Conservation (phyloP, 2,797 vertebrate species). For the Balearica regulorum region DNA sequence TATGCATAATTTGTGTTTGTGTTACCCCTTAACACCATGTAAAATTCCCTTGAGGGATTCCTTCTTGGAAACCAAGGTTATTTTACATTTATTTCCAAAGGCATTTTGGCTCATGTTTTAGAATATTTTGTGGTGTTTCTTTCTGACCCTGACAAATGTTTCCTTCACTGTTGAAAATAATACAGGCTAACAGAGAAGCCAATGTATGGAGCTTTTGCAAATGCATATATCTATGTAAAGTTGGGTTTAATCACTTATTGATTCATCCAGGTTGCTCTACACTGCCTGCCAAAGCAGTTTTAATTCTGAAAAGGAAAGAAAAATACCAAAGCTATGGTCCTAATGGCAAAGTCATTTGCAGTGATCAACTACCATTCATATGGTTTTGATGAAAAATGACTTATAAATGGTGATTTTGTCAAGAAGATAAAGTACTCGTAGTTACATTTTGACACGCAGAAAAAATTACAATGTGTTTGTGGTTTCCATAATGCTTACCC, state of each 20-base stretch:
- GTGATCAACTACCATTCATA: constrained; percentile 61
- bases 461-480: constrained; percentile 44
- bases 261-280: constrained; percentile 40
- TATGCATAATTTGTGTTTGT: neutral
- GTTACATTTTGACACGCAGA: constrained; percentile 60
- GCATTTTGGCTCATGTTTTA: neutral
- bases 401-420: constrained; percentile 57
- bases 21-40: neutral
- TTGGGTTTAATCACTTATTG: constrained; percentile 59
- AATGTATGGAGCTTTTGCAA: constrained; percentile 5
- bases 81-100: neutral
- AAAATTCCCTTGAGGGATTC: neutral
- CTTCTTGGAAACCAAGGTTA: neutral
- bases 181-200: constrained; percentile 53
- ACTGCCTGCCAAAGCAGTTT: constrained; percentile 41
- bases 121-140: neutral
- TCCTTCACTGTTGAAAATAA: constrained; percentile 54
- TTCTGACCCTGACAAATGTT: constrained; percentile 41
- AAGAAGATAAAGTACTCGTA: constrained; percentile 59
- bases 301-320: constrained; percentile 40
- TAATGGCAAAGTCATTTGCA: constrained; percentile 66
- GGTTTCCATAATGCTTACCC: constrained; percentile 30
- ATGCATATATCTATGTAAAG: constrained; percentile 45
- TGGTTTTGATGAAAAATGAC: constrained; percentile 62
- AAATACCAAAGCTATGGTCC: constrained; percentile 47